Evolutionary conservation across 2,888 invertebrate species (phyloP), one percentile per base, ranked within the genome.

Genomic region (Archips xylosteana): DNA sequence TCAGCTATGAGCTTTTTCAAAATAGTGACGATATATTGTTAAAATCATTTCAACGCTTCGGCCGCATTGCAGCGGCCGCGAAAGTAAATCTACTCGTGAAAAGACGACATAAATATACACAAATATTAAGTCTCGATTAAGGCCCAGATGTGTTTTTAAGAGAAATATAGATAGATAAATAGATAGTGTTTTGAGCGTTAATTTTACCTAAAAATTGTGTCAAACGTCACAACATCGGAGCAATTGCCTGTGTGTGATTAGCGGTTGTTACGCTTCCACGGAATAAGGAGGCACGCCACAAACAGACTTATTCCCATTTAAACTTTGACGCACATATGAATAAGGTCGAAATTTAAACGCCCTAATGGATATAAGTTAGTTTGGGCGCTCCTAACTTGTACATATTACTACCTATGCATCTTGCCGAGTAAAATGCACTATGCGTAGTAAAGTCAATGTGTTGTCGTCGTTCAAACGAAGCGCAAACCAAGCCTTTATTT

Each of bases 401-500:
- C 57, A 32, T 45, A 47, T 66, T 49, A 71, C 71, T 64, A 71
- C 59, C 65, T 47, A 34, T 59, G 71, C 71, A 71, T 71, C 64
- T 71, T 69, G 61, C 64, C 23, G 32, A 62, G 64, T 63, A 70
- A 70, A 70, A 63, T 70, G 63, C 63, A 70, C 70, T 70, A 62
- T 62, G 62, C 62, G 1, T 70, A 70, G 70, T 70, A 54, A 51
- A 36, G 47, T 34, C 60, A n/a, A 13, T 39, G 60, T 57, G 32
- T 32, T 54, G 54, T 15, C 54, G n/a, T 23, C 3, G 23, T 15
- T 15, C 23, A 8, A 15, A 9, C 23, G 12, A 57, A 32, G 57
- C 57, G 32, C 57, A n/a, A 54, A 9, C 54, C 32, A 9, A 1
- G 32, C 32, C 12, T 2, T 57, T 6, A 2, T 32, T 23, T 15